Evolutionary conservation across 1,140 invertebrate species (phyloP).

Genomic region (Saccostrea glomerata): DNA sequence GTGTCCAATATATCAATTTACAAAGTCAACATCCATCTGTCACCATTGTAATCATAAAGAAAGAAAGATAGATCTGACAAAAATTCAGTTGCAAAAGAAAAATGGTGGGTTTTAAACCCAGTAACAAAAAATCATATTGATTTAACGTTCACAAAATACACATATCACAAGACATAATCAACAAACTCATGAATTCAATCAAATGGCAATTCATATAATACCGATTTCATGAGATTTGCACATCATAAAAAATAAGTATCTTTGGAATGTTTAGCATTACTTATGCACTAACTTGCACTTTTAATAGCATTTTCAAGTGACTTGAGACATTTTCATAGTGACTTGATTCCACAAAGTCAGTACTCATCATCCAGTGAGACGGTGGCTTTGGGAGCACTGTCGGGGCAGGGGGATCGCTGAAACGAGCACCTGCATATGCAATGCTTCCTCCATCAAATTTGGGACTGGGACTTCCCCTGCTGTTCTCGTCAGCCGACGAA

Average conservation of each 20-base stretch:
- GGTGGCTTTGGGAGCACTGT: constrained; percentile 83
- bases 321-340: constrained; percentile 74
- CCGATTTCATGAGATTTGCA: constrained; percentile 62
- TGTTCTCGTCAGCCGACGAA: constrained; percentile 31
- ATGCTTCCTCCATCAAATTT: constrained; percentile 40
- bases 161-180: constrained; percentile 52
- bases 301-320: constrained; percentile 82
- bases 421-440: constrained; percentile 83
- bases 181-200: constrained; percentile 61
- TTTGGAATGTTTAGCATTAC: constrained; percentile 65
- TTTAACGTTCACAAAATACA: constrained; percentile 30
- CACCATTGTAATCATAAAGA: constrained; percentile 1
- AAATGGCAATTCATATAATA: constrained; percentile 62
- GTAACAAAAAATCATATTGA: constrained; percentile 1
- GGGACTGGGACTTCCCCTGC: constrained; percentile 43
- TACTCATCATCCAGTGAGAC: constrained; percentile 80
- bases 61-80: constrained; percentile 39
- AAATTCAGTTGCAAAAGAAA: constrained; percentile 28
- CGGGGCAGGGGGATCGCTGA: constrained; percentile 83
- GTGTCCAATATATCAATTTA: not conserved
- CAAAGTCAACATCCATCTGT: not conserved
- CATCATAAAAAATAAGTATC: constrained; percentile 58
- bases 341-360: constrained; percentile 43
- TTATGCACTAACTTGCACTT: constrained; percentile 74
- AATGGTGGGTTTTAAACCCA: constrained; percentile 36